These are phyloP conservation scores for Choloepus hoffmanni DNA, from an alignment of 2,113 vertebrate genomes.

Conservation along the genomic window DNA sequence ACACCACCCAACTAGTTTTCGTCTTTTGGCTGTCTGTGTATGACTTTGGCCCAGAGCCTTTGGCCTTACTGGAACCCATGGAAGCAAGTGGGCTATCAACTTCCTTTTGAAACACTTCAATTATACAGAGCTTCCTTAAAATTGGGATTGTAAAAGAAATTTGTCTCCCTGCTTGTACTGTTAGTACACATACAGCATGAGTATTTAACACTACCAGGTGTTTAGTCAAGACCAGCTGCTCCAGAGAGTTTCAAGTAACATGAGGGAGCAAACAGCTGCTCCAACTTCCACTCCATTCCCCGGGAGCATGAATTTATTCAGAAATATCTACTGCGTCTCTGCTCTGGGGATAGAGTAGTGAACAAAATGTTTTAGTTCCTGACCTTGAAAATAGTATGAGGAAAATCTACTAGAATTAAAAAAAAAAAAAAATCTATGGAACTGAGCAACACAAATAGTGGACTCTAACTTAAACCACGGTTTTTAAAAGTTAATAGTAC, in stretches of 20 bases:
- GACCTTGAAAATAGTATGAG: neutral
- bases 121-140: neutral
- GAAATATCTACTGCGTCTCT: neutral
- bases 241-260: neutral
- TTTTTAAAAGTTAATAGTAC: too few relatives aligned
- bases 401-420: neutral
- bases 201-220: neutral
- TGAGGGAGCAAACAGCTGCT: neutral
- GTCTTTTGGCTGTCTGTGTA: neutral
- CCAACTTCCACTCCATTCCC: neutral
- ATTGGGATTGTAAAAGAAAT: neutral
- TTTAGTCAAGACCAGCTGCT: slow-evolving; percentile 6
- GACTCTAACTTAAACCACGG: too few relatives aligned
- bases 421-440: too few relatives aligned
- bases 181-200: neutral
- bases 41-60: neutral
- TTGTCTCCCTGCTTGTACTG: neutral
- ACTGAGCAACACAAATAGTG: too few relatives aligned
- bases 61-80: neutral
- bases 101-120: slow-evolving; percentile 50
- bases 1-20: neutral
- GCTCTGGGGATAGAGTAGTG: neutral
- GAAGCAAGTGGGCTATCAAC: neutral
- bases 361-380: neutral
- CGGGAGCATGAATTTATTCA: neutral